These are phyloP conservation scores for Torymus aiolomorphi DNA, from an alignment of 2,888 invertebrate species.

Conservation along the genomic window DNA sequence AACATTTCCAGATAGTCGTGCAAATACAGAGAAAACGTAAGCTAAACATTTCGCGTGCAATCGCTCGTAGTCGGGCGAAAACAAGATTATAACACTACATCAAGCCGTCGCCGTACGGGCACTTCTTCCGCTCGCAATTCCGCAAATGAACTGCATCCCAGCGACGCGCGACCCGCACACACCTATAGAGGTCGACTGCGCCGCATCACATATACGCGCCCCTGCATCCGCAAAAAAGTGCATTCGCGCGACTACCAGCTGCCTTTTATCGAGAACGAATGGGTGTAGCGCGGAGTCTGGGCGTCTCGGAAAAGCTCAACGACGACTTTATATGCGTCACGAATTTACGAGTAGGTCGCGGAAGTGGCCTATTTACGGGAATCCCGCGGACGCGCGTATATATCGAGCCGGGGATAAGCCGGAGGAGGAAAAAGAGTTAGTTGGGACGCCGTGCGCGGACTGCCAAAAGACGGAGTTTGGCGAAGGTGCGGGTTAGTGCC, in stretches of 20 bases:
- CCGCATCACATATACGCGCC: too few species aligned
- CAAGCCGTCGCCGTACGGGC: neutral
- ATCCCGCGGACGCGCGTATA: neutral
- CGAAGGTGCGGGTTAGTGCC: too few species aligned
- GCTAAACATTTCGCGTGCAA: conserved; percentile 1
- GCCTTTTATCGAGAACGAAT: too few species aligned
- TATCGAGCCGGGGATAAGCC: too few species aligned
- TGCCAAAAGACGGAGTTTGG: too few species aligned
- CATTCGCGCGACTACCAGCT: too few species aligned
- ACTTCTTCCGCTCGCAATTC: conserved; percentile 27
- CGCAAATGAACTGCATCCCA: conserved; percentile 32
- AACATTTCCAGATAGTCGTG: neutral
- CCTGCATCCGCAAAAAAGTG: too few species aligned
- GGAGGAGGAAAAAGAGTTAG: too few species aligned
- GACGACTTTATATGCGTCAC: conserved; percentile 14
- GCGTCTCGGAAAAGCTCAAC: neutral
- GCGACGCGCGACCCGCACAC: neutral
- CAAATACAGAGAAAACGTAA: neutral
- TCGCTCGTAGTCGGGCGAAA: neutral
- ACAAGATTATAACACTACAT: conserved; percentile 41
- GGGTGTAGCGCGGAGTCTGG: too few species aligned
- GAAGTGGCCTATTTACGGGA: conserved; percentile 26
- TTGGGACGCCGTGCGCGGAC: too few species aligned
- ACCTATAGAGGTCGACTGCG: too few species aligned
- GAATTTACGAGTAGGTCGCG: conserved; percentile 26